Evolutionary conservation across 1,140 invertebrate species (phyloP), one percentile per base, ranked within the genome.

Genomic region (Papilio helenus): DNA sequence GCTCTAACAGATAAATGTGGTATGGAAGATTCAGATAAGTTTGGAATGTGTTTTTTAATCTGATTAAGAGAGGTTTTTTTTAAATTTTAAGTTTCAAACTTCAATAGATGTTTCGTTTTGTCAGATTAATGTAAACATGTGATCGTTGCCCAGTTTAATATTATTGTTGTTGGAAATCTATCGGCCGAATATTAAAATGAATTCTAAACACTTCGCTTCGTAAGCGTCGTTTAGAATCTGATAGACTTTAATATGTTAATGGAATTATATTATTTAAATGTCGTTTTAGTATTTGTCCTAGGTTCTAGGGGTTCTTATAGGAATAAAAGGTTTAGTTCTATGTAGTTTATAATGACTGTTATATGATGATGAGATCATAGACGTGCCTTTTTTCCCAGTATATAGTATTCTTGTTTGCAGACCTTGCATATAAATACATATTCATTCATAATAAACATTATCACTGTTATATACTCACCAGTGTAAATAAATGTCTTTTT

Each of bases 371-470:
- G 23, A 12, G 61, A 29, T 68, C 5, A 68, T 8, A 29, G 3
- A 29, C 2, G 34, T 34, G 61, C 14, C 18, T 29, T 12, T 68
- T 26, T 68, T 68, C 61, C 26, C 61, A 68, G 34, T 68, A 29
- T 29, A 0, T 7, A 68, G 23, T 26, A 1, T 68, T 68, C 61
- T 61, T 61, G 58, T 61, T 61, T 61, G 58, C 58, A 61, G 58
- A 8, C 20, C 58, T 26, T 61, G 58, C 8, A 3, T 65, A 65
- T 65, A 65, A 65, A 65, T 65, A 65, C 10, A 26, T 26, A 65
- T 65, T 65, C 26, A 29, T 29, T 65, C 23, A 65, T 65, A 65
- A 65, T 4, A 65, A 65, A 65, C 26, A 29, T 65, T 68, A 68
- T 61, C 20, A 61, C 3, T 68, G 14, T 68, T 68, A 68, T 68